Percentiles rank a stretch among this genome's conserved stretches.
Evolutionary conservation across 2,113 vertebrate species (phyloP).

Genomic region (Ammodramus savannarum): DNA sequence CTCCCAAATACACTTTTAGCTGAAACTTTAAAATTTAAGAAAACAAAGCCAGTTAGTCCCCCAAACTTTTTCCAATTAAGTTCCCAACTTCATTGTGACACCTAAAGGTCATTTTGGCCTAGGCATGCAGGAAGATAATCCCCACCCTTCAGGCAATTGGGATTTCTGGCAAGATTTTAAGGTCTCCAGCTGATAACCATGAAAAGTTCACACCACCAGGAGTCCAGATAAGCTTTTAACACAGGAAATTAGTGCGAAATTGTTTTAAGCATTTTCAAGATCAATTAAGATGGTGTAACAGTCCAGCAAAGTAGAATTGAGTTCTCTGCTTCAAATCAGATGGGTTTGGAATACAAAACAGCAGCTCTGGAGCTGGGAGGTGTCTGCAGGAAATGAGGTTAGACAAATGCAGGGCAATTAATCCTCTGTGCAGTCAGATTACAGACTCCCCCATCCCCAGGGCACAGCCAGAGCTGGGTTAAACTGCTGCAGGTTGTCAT

Average conservation of each 20-base stretch:
- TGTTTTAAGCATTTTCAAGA: slow-evolving; percentile 33
- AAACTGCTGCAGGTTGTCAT: neutral
- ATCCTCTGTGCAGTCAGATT: neutral
- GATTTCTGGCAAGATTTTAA: slow-evolving; percentile 53
- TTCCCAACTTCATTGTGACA: neutral
- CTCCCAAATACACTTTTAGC: neutral
- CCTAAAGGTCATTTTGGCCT: slow-evolving; percentile 29
- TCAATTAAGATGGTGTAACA: slow-evolving; percentile 40
- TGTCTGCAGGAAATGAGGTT: slow-evolving; percentile 17
- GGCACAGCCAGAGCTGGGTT: neutral
- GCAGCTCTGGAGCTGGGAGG: neutral
- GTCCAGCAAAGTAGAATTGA: neutral
- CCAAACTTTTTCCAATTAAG: neutral
- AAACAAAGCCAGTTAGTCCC: neutral
- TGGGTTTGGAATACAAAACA: slow-evolving; percentile 12
- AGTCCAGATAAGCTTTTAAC: slow-evolving; percentile 55
- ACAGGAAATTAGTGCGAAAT: slow-evolving; percentile 60
- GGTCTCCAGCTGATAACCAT: slow-evolving; percentile 53
- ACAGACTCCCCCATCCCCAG: neutral
- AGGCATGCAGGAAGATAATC: slow-evolving; percentile 37
- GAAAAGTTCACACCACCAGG: slow-evolving; percentile 53
- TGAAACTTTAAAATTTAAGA: neutral
- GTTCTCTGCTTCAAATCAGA: neutral
- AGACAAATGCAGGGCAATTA: slow-evolving; percentile 31
- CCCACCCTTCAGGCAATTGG: slow-evolving; percentile 2